Percentiles rank a stretch among this genome's conserved stretches.
Evolutionary conservation across 2,888 invertebrate genomes (phyloP).

Genomic region (Epiblema foenella): DNA sequence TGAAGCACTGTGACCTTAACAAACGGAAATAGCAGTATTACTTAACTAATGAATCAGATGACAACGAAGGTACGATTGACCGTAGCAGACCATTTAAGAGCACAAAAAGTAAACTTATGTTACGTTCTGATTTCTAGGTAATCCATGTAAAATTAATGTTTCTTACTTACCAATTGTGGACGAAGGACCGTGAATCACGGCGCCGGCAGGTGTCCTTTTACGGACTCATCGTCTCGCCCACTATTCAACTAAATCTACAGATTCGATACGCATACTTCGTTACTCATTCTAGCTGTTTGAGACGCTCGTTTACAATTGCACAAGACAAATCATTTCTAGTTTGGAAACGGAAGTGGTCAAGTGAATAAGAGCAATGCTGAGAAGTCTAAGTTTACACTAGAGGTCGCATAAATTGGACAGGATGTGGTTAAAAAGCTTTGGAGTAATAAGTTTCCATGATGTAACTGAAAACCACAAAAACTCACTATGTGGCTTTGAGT

Average conservation of each 20-base stretch:
- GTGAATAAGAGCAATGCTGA: slow-evolving; percentile 30
- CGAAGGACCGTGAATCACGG: slow-evolving; percentile 51
- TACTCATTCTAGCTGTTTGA: slow-evolving; percentile 38
- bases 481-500: background rate
- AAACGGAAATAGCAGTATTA: background rate
- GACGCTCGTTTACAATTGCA: slow-evolving; percentile 41
- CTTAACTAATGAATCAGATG: background rate
- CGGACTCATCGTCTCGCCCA: slow-evolving; percentile 48
- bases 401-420: slow-evolving; percentile 18
- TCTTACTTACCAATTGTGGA: slow-evolving; percentile 40
- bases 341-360: slow-evolving; percentile 43
- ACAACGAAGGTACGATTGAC: background rate
- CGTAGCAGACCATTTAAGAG: slow-evolving; percentile 8
- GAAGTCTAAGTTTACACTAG: slow-evolving; percentile 22
- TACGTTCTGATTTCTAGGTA: slow-evolving; percentile 17
- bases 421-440: slow-evolving; percentile 26
- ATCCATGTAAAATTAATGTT: slow-evolving; percentile 33
- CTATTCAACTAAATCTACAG: slow-evolving; percentile 45
- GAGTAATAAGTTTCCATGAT: slow-evolving; percentile 15
- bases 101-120: slow-evolving; percentile 4
- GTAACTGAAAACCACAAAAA: slow-evolving; percentile 13
- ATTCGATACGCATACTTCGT: slow-evolving; percentile 45
- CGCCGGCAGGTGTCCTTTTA: slow-evolving; percentile 50
- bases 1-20: background rate
- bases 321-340: slow-evolving; percentile 35